Evolutionary conservation across 2,797 vertebrate genomes (phyloP).

Genomic region (Notoglanidium macrostoma): DNA sequence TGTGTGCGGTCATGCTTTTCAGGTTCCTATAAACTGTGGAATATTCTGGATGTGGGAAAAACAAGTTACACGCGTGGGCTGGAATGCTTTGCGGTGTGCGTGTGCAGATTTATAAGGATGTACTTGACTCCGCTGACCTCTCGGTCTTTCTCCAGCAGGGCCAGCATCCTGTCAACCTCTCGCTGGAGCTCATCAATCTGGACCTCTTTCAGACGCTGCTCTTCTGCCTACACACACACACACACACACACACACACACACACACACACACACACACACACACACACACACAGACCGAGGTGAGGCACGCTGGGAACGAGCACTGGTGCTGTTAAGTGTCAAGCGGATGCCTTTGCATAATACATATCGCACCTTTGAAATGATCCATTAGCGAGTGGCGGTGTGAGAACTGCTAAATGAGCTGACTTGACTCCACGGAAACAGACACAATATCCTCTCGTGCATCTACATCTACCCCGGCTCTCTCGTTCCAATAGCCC

Average conservation of each 20-base stretch:
- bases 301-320: constrained; percentile 65
- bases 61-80: neutral
- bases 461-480: constrained; percentile 8
- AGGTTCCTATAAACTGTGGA: neutral
- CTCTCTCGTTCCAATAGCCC: constrained; percentile 12
- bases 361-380: constrained; percentile 77
- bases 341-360: constrained; percentile 77
- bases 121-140: constrained; percentile 59
- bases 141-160: constrained; percentile 61
- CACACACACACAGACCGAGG: constrained; percentile 49
- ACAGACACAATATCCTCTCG: constrained; percentile 48
- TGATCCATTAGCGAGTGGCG: constrained; percentile 78
- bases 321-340: constrained; percentile 71
- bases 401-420: constrained; percentile 65
- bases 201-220: constrained; percentile 61
- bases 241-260: constrained; percentile 48
- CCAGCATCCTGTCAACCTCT: constrained; percentile 64
- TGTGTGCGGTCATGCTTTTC: neutral
- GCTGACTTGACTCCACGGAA: constrained; percentile 59
- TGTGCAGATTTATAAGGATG: constrained; percentile 17
- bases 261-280: constrained; percentile 28
- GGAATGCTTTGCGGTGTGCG: neutral
- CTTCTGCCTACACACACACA: constrained; percentile 61
- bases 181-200: constrained; percentile 70
- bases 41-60: neutral